phyloP scores from a whole-genome alignment of 2,797 vertebrate genomes.

The Lutra lutra region DNA sequence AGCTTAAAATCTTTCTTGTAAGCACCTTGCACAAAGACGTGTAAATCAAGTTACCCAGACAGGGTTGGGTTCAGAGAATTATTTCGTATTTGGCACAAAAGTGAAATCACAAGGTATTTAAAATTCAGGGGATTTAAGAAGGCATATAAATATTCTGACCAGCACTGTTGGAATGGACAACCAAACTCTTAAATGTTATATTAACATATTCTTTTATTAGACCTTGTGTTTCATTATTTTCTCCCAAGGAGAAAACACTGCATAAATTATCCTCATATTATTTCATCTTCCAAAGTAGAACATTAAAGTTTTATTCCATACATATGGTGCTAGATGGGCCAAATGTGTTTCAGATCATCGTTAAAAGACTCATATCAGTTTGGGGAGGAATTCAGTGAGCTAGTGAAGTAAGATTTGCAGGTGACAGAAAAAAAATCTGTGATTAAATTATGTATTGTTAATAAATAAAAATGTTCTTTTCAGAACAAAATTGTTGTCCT shows the following conservation, averaged over 20 bases:
- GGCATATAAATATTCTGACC: background rate
- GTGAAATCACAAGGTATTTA: background rate
- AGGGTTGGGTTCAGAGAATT: background rate
- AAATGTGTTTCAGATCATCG: background rate
- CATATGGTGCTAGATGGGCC: background rate
- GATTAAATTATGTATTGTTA: background rate
- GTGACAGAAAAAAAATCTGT: background rate
- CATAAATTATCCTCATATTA: background rate
- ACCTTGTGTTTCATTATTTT: background rate
- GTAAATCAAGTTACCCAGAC: background rate
- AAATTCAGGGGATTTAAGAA: background rate
- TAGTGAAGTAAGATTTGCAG: background rate
- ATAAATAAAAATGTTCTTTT: background rate
- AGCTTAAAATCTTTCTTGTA: background rate
- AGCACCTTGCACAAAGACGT: background rate
- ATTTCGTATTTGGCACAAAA: background rate
- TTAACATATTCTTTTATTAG: background rate
- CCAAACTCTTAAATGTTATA: background rate
- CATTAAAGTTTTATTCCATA: background rate
- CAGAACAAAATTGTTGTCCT: background rate
- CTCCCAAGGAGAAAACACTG: background rate
- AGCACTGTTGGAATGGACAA: background rate
- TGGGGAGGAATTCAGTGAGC: background rate
- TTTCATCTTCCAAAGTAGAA: background rate
- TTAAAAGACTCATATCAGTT: background rate